Conservation (phyloP, 23 tunicate species). For the Styela clava region DNA sequence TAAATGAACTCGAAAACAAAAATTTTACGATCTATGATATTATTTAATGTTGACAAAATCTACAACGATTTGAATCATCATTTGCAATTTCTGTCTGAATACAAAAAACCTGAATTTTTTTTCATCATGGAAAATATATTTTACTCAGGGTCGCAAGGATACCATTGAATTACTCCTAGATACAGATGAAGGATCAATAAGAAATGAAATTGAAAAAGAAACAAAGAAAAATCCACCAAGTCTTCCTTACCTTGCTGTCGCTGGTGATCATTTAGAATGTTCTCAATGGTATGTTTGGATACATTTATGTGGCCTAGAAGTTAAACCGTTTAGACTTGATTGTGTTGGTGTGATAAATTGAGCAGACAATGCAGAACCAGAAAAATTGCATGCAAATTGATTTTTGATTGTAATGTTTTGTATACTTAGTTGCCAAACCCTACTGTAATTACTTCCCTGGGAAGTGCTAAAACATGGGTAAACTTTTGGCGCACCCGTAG, state of each 20-base stretch:
- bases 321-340: not conserved
- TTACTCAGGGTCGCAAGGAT: conserved; percentile 64
- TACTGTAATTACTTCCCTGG: too few relatives aligned
- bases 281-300: conserved; percentile 47
- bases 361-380: not conserved
- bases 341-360: not conserved
- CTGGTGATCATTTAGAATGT: conserved; percentile 60
- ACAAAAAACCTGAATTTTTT: too few relatives aligned
- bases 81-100: too few relatives aligned
- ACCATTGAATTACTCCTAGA: conserved; percentile 64
- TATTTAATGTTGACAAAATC: too few relatives aligned
- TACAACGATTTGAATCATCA: too few relatives aligned
- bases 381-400: not conserved
- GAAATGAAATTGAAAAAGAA: conserved; percentile 58
- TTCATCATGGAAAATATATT: too few relatives aligned
- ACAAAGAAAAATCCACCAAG: conserved; percentile 71
- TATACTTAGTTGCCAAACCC: not conserved
- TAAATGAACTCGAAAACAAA: too few relatives aligned
- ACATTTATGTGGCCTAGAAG: not conserved
- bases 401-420: not conserved
- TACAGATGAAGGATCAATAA: conserved; percentile 40
- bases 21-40: too few relatives aligned
- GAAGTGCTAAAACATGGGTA: too few relatives aligned
- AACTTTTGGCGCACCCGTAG: too few relatives aligned
- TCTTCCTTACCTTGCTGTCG: conserved; percentile 66